Evolutionary conservation across 2,888 invertebrate species (phyloP), one percentile per base, ranked within the genome.

Genomic region (Anoncus sp.): DNA sequence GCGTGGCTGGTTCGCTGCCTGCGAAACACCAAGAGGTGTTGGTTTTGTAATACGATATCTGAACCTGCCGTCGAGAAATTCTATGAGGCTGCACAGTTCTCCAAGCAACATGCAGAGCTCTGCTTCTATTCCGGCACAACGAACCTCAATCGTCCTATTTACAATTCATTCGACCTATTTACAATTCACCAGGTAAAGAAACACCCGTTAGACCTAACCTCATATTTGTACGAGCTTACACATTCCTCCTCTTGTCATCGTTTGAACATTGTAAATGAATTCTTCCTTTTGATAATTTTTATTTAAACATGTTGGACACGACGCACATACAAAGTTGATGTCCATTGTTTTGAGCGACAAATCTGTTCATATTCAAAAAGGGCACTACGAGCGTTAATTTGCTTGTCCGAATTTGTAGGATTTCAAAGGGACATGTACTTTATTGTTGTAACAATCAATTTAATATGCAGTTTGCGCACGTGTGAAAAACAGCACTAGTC

Each of bases 41-140:
- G 81, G 71, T 73, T 75, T 79, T 83, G 88, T 88, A 88, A 88
- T 85, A 86, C 78, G 88, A 88, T 84, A 85, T 75, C 82, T 75
- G 72, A 82, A 74, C 84, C 77, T 80, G 81, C 74, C 82, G 75
- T 81, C 81, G 77, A 71, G 81, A 82, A 85, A 84, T 87, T 85
- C 84, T 85, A 84, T 85, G 82, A 71, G 77, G 79, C 47, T 40
- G 74, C 53, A 51, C 67, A 49, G 20, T 38, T 69, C 67, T 40
- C 49, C 55, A 18, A 57, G 45, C 51, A 22, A 49, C 62, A 24
- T 53, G 35, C 22, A 69, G 22, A 40, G 51, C 38, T 5, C 14
- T 73, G 40, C 67, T 70, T 47, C 43, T 22, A 66, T 71, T 55
- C 63, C 24, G 62, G 22, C 69, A 69, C 55, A 55, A n/a, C 63